A percentile compares a stretch with the other conserved stretches of the same genome.
phyloP scores from a whole-genome alignment of 2,113 vertebrate genomes.

The Pavo muticus region DNA sequence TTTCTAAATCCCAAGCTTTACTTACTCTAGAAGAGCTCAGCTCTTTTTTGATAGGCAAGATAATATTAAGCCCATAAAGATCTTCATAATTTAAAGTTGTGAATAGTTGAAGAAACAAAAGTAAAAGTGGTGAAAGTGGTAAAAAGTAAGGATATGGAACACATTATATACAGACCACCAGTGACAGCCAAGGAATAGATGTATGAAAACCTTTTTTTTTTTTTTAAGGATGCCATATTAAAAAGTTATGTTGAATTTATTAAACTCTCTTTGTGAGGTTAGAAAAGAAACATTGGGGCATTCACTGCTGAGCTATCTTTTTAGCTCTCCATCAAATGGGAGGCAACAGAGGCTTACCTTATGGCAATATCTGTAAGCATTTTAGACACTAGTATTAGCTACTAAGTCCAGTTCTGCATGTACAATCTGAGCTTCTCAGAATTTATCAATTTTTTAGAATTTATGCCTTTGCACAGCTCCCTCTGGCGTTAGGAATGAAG shows the following conservation, averaged over 20 bases:
- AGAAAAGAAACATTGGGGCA: neutral
- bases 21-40: neutral
- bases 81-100: neutral
- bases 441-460: neutral
- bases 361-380: neutral
- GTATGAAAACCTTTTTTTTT: neutral
- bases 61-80: neutral
- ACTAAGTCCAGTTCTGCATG: rapidly evolving
- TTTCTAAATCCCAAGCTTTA: neutral
- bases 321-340: neutral
- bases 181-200: neutral
- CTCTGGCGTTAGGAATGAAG: constrained; percentile 9
- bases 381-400: neutral
- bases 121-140: neutral
- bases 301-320: neutral
- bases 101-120: neutral
- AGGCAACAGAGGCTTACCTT: neutral
- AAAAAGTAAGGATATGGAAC: neutral
- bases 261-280: neutral
- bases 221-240: rapidly evolving
- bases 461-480: constrained; percentile 1
- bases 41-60: neutral
- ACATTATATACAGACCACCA: neutral
- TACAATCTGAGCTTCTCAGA: rapidly evolving
- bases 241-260: neutral